Conservation (phyloP, 2,797 vertebrate genomes). For the Propithecus deckenii region DNA sequence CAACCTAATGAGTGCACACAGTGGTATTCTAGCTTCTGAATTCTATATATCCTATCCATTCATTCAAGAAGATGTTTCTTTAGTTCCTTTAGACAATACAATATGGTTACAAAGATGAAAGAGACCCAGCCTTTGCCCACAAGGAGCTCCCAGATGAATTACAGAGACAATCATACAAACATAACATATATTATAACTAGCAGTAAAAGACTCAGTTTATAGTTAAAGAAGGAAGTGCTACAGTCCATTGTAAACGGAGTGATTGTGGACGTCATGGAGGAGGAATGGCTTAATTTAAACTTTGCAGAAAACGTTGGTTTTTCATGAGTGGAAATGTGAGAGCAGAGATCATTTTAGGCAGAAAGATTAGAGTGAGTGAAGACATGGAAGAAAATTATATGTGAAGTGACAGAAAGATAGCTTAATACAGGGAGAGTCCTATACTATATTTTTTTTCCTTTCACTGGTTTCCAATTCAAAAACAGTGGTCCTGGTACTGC, state of each 20-base stretch:
- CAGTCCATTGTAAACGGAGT: not conserved
- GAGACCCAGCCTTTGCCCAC: not conserved
- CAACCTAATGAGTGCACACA: not conserved
- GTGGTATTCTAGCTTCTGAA: not conserved
- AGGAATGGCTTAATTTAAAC: not conserved
- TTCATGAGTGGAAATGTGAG: not conserved
- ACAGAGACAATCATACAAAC: not conserved
- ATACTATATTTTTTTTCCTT: not conserved
- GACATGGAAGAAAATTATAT: not conserved
- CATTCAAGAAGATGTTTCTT: not conserved
- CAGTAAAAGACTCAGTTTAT: not conserved
- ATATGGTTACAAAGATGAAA: not conserved
- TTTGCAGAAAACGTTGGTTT: not conserved
- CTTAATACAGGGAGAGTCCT: not conserved
- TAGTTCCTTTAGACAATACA: not conserved
- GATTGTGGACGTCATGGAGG: not conserved
- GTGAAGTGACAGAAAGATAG: not conserved
- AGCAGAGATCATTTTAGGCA: not conserved
- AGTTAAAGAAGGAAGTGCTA: not conserved
- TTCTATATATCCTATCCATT: not conserved
- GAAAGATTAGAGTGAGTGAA: not conserved
- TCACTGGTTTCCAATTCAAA: not conserved
- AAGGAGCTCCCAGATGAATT: not conserved
- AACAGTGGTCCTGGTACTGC: not conserved
- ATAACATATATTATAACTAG: not conserved